A percentile compares a stretch with the other conserved stretches of the same genome.
These are phyloP conservation scores for Pheosia tremula DNA, from an alignment of 2,888 invertebrate genomes.

Conservation along the genomic window DNA sequence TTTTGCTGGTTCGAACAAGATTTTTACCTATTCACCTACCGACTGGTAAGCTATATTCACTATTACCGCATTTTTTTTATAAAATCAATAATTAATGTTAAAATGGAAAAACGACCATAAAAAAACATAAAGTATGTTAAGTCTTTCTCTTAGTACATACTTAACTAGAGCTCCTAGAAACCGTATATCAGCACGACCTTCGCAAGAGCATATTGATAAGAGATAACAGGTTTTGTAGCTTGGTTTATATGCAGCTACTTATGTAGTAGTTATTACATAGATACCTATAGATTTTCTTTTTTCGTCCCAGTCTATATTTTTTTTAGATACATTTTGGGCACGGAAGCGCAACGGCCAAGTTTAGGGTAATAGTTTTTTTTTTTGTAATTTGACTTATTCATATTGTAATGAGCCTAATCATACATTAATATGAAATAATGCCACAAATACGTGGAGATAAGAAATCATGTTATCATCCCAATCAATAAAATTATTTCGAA, in stretches of 20 bases:
- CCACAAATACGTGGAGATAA: not conserved
- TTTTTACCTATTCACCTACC: no score
- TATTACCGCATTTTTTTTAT: no score
- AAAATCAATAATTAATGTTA: no score
- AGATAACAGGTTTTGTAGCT: conserved; percentile 67
- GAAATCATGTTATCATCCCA: not conserved
- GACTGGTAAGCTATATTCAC: no score
- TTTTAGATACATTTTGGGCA: not conserved
- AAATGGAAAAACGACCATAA: no score
- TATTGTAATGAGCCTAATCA: not conserved
- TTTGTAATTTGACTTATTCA: not conserved
- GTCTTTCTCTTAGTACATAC: not conserved
- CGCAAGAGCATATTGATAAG: conserved; percentile 81
- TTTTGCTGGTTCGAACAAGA: no score
- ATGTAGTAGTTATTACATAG: not conserved
- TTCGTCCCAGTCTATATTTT: not conserved
- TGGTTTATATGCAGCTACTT: conserved; percentile 27
- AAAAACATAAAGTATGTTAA: no score
- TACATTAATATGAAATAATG: not conserved
- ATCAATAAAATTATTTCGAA: conserved; percentile 31
- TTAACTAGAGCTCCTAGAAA: conserved; percentile 35
- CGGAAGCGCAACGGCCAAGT: not conserved
- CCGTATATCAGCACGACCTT: conserved; percentile 73
- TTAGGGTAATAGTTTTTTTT: not conserved
- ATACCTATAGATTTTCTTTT: not conserved